These are phyloP conservation scores for Sialis lutaria DNA, from an alignment of 2,888 invertebrate genomes.

Conservation along the genomic window DNA sequence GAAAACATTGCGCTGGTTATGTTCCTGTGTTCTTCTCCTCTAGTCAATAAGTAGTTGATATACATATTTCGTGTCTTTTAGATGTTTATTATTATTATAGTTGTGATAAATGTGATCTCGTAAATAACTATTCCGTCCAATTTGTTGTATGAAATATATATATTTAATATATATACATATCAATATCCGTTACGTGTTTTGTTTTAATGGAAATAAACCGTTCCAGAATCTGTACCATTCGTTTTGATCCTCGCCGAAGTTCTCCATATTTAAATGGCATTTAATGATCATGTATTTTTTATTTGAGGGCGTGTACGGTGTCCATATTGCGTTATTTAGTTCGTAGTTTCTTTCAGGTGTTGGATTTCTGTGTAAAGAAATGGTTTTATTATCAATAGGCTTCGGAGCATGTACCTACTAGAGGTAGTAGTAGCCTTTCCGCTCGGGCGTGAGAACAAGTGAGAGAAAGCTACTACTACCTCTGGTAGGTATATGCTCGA, in stretches of 20 bases:
- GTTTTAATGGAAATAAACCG: constrained; percentile 20
- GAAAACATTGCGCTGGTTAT: no score
- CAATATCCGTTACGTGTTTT: constrained; percentile 7
- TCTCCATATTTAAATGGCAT: constrained; percentile 20
- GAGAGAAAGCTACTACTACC: no score
- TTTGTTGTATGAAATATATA: not conserved
- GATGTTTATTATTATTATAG: no score
- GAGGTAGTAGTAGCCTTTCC: no score
- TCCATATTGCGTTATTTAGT: constrained; percentile 23
- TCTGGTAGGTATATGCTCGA: no score
- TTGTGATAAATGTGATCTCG: not conserved
- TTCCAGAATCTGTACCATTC: constrained; percentile 26
- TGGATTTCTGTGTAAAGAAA: constrained; percentile 32
- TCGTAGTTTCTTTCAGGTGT: constrained; percentile 20
- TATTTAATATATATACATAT: not conserved
- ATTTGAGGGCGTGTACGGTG: constrained; percentile 19
- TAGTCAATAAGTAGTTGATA: no score
- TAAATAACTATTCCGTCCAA: not conserved
- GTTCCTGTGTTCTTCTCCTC: no score
- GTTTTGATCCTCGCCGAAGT: constrained; percentile 11
- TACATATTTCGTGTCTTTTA: no score
- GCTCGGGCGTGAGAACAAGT: no score
- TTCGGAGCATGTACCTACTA: no score
- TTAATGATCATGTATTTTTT: constrained; percentile 26
- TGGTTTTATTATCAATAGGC: no score